Evolutionary conservation across 2,113 vertebrate genomes (phyloP).

Genomic region (Calonectris borealis): DNA sequence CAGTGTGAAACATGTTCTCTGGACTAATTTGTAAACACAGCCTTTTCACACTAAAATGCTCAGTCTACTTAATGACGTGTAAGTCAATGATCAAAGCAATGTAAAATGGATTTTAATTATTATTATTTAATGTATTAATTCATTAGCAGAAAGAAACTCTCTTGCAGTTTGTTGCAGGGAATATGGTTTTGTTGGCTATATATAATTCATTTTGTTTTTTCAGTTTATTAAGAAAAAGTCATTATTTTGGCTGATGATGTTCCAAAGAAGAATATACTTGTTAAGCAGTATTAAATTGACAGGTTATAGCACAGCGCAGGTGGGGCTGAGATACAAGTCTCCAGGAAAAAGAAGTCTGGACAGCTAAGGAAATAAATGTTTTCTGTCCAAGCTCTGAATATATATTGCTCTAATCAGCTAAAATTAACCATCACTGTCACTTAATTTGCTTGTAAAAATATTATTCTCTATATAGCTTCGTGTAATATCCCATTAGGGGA

Average conservation of each 20-base stretch:
- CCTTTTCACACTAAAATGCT: slow-evolving; percentile 75
- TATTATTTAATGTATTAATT: slow-evolving; percentile 75
- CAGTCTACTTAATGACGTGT: slow-evolving; percentile 72
- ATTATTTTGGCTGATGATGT: slow-evolving; percentile 38
- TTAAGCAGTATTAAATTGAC: slow-evolving; percentile 67
- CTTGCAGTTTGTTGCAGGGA: slow-evolving; percentile 18
- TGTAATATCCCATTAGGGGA: slow-evolving; percentile 67
- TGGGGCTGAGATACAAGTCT: slow-evolving; percentile 10
- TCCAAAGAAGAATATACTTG: slow-evolving; percentile 59
- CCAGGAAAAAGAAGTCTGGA: slow-evolving; percentile 19
- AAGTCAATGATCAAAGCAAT: slow-evolving; percentile 76
- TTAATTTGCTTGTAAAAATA: slow-evolving; percentile 73
- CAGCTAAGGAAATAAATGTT: slow-evolving; percentile 49
- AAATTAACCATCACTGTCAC: slow-evolving; percentile 62
- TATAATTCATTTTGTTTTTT: slow-evolving; percentile 56
- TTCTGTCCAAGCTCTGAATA: slow-evolving; percentile 48
- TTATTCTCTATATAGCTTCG: slow-evolving; percentile 64
- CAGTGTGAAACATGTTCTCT: slow-evolving; percentile 69
- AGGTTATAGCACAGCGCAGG: neutral
- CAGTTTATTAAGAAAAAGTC: slow-evolving; percentile 59
- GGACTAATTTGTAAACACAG: slow-evolving; percentile 82
- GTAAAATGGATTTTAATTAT: slow-evolving; percentile 71
- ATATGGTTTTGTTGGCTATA: slow-evolving; percentile 24
- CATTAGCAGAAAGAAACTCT: slow-evolving; percentile 54
- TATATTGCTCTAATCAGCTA: slow-evolving; percentile 65